Base-by-base conservation (phyloP, 2,113 vertebrate genomes). In the Pavo muticus region DNA sequence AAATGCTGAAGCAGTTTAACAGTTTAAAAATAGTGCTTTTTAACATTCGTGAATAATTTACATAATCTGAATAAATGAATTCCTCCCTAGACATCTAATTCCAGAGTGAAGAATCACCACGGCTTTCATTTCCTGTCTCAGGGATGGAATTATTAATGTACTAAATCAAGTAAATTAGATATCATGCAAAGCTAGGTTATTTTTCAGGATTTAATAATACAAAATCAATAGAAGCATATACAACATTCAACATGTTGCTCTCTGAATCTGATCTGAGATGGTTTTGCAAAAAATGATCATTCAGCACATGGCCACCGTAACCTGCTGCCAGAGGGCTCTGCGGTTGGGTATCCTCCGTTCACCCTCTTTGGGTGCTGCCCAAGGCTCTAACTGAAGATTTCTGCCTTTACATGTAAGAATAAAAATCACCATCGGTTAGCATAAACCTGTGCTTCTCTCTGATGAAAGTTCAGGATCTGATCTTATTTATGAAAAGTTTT, bases 161-260 rank as follows among this genome's bases (percentile, higher is more conserved):
- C 60, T 94, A 91, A 94, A 95, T 94, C 87, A 94, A 60, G 64
- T 74, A 77, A 88, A 93, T 88, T 68, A 52, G 60, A 44, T 68
- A 81, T 74, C 56, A 52, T 86, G 75, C 47, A 90, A 90, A 95
- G 79, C 42, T 76, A 44, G 23, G 68, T 91, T 80, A 69, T 95
- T 93, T 94, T 89, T 91, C 95, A 91, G 81, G 19, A 47, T 87
- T 90, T 88, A 93, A 84, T 74, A 91, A 91, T 86, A 75, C 65
- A 77, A 91, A 96, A 95, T 95, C 90, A 91, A 91, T 96, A 90
- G 69, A 88, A 91, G n/a, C 75, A 84, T 91, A 93, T 94, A 76
- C 67, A 87, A 42, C 27, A 9, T 91, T 83, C 64, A 54, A 17
- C 27, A 17, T 80, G 32, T 21, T 84, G 56, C 61, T 90, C 91